Base-by-base conservation (phyloP, 2,797 vertebrate species). In the Falco peregrinus region DNA sequence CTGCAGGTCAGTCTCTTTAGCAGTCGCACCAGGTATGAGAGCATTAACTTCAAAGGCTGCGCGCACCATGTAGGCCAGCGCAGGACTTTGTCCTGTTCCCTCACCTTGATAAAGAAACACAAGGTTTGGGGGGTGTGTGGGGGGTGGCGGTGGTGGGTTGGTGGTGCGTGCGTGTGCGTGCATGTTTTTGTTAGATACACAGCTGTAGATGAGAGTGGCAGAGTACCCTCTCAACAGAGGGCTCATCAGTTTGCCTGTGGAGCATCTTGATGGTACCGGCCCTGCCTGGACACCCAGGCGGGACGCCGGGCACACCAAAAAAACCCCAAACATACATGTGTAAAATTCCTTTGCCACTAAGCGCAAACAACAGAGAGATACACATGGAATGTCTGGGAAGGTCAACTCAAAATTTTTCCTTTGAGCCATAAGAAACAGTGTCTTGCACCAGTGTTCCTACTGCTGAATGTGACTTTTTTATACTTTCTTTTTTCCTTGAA, bases 201-300 rank as follows among this genome's bases (percentile, higher is more conserved):
- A 41, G 39, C 39, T 41, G 39, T 41, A 41, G 39, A 5, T 4
- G 41, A 24, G 0, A 3, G 12, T 6, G 10, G 11, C 2, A n/a
- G 28, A n/a, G 28, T 33, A 2, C 16, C 26, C 39, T 12, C 47
- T 33, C 28, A 6, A 1, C 1, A 16, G 9, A 11, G 10, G 10
- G 11, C 1, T 60, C 51, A 13, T 21, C 51, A 5, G 12, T 14
- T 8, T 11, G 54, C 33, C 47, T 4, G 14, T 10, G 12, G 9
- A 51, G n/a, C 60, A 47, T 16, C 10, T 2, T 1, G 11, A 7
- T 19, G 15, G 61, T 7, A 2, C 24, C 11, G 11, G 24, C 18
- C 26, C 51, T 13, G 41, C 13, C 2, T 0, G 19, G 54, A 10
- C 5, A 9, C 14, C 29, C 4, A 5, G 24, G 6, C 24, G 16